Evolutionary conservation across 2,888 invertebrate genomes (phyloP), one percentile per base, ranked within the genome.

Genomic region (Achlya flavicornis): DNA sequence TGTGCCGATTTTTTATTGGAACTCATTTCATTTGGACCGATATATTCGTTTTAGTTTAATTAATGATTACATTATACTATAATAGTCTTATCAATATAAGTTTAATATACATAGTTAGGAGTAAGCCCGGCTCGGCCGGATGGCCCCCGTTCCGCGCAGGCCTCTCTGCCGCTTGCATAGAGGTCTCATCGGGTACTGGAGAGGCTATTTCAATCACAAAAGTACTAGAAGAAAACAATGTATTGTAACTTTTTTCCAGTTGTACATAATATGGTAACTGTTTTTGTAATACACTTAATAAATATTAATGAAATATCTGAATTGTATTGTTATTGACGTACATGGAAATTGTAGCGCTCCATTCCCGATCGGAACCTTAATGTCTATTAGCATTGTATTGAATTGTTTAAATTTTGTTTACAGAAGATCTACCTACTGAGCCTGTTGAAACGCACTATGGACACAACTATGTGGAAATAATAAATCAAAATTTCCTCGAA

Each of bases 131-230:
- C 93, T 79, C 84, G 92, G 92, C 92, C 93, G 93, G 91, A 93
- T 93, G 93, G 93, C 93, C 92, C 92, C 91, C 93, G 91, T 93
- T 92, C 95, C 95, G 91, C 94, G 94, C 86, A 92, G 95, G 87
- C 94, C 92, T 90, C 94, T 94, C 89, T 95, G 95, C 94, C 94
- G 91, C 94, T 93, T 88, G 90, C 94, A 95, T 93, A 96, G 95
- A 94, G 95, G 95, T 95, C 95, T 96, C 95, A 95, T 96, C 95
- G 96, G 96, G 93, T 95, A 95, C 94, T 96, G 96, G 96, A 96
- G 95, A 94, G 96, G 96, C 94, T 96, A 95, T 95, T 96, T 96
- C 94, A 96, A 96, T 95, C 95, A 95, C 94, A 96, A 96, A 94
- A 95, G 95, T 92, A 95, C 95, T 94, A 95, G 96, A 94, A 95